phyloP scores from a whole-genome alignment of 2,113 vertebrate genomes.

The Tyto alba region DNA sequence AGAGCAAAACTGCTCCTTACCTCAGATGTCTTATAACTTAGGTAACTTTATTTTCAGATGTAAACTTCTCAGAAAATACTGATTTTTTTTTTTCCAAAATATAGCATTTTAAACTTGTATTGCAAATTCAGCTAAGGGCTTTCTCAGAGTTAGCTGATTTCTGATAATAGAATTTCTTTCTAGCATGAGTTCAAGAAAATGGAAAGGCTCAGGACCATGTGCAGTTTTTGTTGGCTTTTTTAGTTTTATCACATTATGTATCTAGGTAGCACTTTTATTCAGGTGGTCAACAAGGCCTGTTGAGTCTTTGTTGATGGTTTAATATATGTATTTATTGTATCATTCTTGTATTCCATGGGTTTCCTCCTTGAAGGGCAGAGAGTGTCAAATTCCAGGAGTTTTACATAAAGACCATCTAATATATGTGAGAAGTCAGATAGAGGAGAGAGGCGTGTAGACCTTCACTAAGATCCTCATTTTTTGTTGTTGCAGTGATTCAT shows the following conservation, averaged over 20 bases:
- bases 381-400: neutral
- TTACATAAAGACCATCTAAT: neutral
- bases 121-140: neutral
- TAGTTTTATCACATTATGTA: neutral
- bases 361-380: neutral
- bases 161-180: neutral
- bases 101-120: neutral
- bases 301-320: neutral
- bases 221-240: neutral
- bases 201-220: neutral
- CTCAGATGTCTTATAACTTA: neutral
- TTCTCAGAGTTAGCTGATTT: neutral
- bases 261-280: neutral
- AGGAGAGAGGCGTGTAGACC: neutral
- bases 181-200: neutral
- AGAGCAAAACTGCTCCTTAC: neutral
- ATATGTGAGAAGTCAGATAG: neutral
- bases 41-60: neutral
- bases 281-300: neutral
- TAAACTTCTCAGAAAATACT: neutral
- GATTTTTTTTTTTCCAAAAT: neutral
- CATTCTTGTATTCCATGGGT: neutral
- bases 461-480: neutral
- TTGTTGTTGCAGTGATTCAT: slow-evolving; percentile 46
- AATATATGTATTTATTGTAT: neutral